Conservation (phyloP, 1,140 invertebrate species). For the Berghia stephanieae region DNA sequence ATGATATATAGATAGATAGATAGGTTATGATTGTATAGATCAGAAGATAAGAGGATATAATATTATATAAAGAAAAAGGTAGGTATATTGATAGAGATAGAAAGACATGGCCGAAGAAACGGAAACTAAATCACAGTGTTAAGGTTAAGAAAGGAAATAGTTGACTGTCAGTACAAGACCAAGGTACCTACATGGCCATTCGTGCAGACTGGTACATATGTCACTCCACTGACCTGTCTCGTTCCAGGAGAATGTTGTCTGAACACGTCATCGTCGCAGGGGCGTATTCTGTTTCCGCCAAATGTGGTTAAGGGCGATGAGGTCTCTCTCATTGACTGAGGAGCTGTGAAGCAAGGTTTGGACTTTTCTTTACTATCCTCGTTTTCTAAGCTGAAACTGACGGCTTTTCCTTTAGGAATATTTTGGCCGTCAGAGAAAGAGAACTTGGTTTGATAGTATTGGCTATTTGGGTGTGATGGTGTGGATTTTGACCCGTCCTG, state of each 20-base stretch:
- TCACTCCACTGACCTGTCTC: slow-evolving; percentile 30
- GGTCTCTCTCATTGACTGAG: neutral
- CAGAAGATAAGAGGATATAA: too few relatives aligned
- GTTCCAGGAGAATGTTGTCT: neutral
- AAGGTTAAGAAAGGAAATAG: too few relatives aligned
- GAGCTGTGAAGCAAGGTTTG: too few relatives aligned
- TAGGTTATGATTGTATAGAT: too few relatives aligned
- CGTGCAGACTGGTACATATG: slow-evolving; percentile 26
- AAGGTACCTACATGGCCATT: slow-evolving; percentile 27
- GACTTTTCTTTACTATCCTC: too few relatives aligned
- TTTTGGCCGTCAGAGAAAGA: neutral
- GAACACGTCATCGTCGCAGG: slow-evolving; percentile 6
- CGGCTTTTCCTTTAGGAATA: slow-evolving; percentile 4
- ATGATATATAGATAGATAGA: too few relatives aligned
- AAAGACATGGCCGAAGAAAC: too few relatives aligned
- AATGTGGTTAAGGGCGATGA: slow-evolving; percentile 1
- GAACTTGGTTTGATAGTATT: neutral
- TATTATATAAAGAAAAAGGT: too few relatives aligned
- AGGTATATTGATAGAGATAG: too few relatives aligned
- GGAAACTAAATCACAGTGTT: too few relatives aligned
- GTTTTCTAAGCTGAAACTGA: slow-evolving; percentile 20
- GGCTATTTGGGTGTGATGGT: neutral
- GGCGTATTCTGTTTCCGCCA: neutral
- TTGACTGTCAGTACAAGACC: too few relatives aligned
- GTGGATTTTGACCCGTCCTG: neutral